These are phyloP conservation scores for Poicephalus gulielmi DNA, from an alignment of 2,113 vertebrate species.

Conservation along the genomic window DNA sequence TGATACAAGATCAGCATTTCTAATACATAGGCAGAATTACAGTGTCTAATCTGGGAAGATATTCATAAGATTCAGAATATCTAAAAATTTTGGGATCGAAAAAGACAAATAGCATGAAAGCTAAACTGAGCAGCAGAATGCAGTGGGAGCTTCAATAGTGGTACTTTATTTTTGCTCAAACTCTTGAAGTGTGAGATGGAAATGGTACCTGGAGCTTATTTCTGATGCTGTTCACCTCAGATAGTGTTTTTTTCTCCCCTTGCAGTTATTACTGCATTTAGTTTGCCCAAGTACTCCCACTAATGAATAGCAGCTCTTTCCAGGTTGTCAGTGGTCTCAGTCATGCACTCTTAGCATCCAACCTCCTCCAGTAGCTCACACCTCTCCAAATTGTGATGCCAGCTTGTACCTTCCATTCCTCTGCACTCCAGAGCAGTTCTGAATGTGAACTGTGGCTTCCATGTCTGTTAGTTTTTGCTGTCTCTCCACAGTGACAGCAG, in stretches of 20 bases:
- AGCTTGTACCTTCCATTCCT: background rate
- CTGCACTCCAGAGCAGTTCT: background rate
- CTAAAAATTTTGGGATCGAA: background rate
- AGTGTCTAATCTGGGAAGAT: background rate
- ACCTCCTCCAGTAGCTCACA: background rate
- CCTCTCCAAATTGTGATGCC: background rate
- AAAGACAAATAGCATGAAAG: background rate
- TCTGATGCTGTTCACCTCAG: background rate
- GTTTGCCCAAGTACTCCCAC: background rate
- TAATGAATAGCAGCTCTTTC: background rate
- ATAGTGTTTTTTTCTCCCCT: background rate
- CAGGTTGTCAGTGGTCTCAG: background rate
- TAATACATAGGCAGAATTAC: background rate
- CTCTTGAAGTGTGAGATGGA: background rate
- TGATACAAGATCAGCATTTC: background rate
- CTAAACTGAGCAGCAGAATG: background rate
- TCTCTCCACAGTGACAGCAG: background rate
- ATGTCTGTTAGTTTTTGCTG: background rate
- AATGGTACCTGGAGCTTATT: background rate
- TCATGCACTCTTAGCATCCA: background rate
- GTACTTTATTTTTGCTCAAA: background rate
- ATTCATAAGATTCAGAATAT: background rate
- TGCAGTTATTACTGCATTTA: background rate
- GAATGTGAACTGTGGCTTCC: background rate
- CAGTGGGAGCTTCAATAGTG: background rate